A percentile compares a stretch with the other conserved stretches of the same genome.
Evolutionary conservation across 2,113 vertebrate species (phyloP).

Genomic region (Cephalopterus ornatus): DNA sequence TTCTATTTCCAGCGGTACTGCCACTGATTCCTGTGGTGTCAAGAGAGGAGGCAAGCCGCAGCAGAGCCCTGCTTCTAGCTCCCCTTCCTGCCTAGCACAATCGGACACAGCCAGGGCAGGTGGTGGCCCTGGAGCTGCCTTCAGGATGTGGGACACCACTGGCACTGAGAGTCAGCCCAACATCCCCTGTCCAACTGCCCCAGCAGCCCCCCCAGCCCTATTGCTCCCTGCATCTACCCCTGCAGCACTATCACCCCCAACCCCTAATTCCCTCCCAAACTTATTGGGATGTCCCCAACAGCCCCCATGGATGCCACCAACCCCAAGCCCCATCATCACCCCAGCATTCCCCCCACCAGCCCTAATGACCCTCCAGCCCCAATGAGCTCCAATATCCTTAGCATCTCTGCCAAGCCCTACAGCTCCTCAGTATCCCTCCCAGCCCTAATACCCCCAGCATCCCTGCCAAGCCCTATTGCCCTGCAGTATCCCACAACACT

Average conservation of each 20-base stretch:
- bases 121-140: background rate
- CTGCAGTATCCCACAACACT: background rate
- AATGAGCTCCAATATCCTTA: background rate
- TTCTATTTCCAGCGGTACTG: slow-evolving; percentile 7
- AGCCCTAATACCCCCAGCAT: background rate
- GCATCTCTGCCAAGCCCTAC: background rate
- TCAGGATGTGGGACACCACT: background rate
- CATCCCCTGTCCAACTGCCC: background rate
- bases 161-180: background rate
- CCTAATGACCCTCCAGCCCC: background rate
- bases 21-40: background rate
- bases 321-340: background rate
- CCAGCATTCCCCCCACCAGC: background rate
- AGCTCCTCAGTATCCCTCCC: background rate
- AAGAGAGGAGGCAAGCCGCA: accelerated
- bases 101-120: background rate
- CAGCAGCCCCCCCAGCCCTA: background rate
- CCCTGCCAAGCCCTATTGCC: background rate
- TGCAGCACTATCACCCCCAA: background rate
- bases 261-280: no score
- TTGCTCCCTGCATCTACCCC: background rate
- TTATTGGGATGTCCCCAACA: background rate
- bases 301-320: background rate
- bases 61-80: background rate
- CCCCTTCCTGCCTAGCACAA: background rate